Evolutionary conservation across 2,888 invertebrate species (phyloP), one percentile per base, ranked within the genome.

Genomic region (Habrosyne pyritoides): DNA sequence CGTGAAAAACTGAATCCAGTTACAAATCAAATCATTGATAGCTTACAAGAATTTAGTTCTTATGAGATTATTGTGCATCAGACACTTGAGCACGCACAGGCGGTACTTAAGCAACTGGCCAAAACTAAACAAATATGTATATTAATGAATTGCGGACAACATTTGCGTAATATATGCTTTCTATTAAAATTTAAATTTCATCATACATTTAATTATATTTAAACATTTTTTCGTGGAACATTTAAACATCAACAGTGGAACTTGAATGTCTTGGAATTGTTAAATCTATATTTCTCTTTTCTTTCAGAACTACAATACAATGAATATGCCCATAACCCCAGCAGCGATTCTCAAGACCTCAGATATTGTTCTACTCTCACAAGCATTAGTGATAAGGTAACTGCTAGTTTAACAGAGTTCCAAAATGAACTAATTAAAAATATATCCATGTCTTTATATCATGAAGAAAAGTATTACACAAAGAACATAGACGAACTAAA

Each of bases 321-420:
- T 18, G 42, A 42, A 42, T 42, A 18, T 42, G 8, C 14, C 18
- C 8, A 18, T 42, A 18, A 5, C n/a, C n/a, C 4, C 8, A 33
- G n/a, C 10, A 24, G 56, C 56, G 48, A 51, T 53, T 54, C 28
- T 51, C 47, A 52, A 50, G 46, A 26, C 7, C 7, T 33, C 10
- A 54, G 67, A 28, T 66, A 71, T 53, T 83, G 83, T 56, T 61
- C 71, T 55, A 71, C 67, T 28, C 47, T 80, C 30, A 58, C 57
- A 58, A 64, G 74, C 49, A 64, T 82, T 22, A 47, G 64, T 22
- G 50, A 33, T 2, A 55, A 53, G 28, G 70, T 81, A 12, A 47
- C 10, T 5, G n/a, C 56, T 10, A 63, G 59, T 49, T 53, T 82
- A 22, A 36, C 12, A 1, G 3, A 63, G 12, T 68, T 66, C 55